Percentiles rank a stretch among this genome's conserved stretches.
phyloP scores from a whole-genome alignment of 37 sponge, comb jelly and placozoan species.

The Aphrocallistes beatrix region DNA sequence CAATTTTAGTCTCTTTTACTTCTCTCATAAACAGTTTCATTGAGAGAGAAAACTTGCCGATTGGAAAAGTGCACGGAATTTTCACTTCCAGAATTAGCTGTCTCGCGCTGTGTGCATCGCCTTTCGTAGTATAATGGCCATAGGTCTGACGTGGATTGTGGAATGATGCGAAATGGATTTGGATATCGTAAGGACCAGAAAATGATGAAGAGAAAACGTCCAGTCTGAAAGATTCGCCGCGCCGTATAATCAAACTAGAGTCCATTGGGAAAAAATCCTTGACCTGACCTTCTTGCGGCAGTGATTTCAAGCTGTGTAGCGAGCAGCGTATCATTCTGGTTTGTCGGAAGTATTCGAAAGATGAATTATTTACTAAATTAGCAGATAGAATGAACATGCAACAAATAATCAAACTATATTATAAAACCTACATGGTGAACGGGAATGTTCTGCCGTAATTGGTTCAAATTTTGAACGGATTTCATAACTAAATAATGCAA shows the following conservation, averaged over 20 bases:
- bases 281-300: background rate
- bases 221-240: background rate
- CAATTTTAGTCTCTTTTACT: background rate
- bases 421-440: no score
- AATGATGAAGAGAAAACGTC: background rate
- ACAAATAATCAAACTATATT: no score
- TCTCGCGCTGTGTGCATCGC: background rate
- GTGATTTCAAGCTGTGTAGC: background rate
- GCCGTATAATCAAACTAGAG: background rate
- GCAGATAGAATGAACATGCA: no score
- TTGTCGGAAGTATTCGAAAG: no score
- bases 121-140: background rate
- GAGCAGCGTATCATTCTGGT: background rate
- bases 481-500: no score
- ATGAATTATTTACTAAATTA: no score
- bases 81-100: background rate
- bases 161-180: background rate
- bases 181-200: background rate
- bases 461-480: no score
- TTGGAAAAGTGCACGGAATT: background rate
- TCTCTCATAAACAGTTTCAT: background rate
- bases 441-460: no score
- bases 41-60: background rate
- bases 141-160: background rate
- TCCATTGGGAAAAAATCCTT: background rate